Base-by-base conservation (phyloP, 2,797 vertebrate genomes). In the Holocentrus rufus region DNA sequence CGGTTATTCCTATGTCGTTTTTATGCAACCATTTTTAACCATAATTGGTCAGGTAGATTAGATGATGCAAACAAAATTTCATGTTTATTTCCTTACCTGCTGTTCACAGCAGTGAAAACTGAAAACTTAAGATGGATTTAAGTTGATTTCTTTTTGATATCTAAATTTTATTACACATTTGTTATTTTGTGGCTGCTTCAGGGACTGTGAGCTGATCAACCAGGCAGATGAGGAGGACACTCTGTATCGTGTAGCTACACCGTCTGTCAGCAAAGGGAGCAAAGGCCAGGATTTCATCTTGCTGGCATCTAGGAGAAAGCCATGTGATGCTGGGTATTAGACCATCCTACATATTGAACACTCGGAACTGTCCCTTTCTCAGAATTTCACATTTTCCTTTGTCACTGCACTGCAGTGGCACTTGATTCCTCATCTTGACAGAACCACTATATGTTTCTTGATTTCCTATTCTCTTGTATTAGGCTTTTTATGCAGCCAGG, bases 201-300 rank as follows among this genome's bases (percentile, higher is more conserved):
- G 97, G 88, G 93, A 93, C 0, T 97, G 95, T 60, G 94, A 96
- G 72, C 87, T 96, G 0, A 94, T 99, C 77, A 95, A 91, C 77
- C 94, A 96, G 72, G 96, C 95, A 0, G 95, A 99, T 0, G 92
- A 96, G 0, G 98, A 99, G 0, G 98, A 99, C 30, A 89, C 93
- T 58, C 95, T 99, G 85, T 99, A 98, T 81, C 95, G 94, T 0
- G 92, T 99, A 36, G 89, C 95, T 81, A 95, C 95, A 60, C 94
- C 93, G 0, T 90, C 90, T 0, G 83, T 95, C 31, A 85, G 79
- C 2, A 87, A 89, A 7, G 93, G 94, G 34, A 80, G 89, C 79
- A 96, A 96, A 77, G 93, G 92, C 0, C 94, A 95, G 77, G 97
- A 99, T 80, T 98, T 98, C 0, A 95, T 99, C 81, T 90, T 98